These are phyloP conservation scores for Drosophila sechellia DNA, from an alignment of 1,140 invertebrate genomes.

Conservation along the genomic window DNA sequence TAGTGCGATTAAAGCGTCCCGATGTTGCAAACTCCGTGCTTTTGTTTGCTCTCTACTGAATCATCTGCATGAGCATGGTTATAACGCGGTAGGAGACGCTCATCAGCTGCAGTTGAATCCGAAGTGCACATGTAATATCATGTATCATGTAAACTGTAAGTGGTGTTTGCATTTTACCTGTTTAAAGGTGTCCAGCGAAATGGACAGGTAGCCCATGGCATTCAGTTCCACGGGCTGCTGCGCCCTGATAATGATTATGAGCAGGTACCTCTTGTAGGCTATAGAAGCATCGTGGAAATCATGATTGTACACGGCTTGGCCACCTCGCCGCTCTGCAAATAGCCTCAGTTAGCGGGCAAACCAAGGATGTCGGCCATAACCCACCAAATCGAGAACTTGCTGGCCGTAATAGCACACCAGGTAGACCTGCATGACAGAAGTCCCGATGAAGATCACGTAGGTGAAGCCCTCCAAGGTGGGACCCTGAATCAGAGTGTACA, in stretches of 20 bases:
- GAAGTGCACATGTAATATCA: no score
- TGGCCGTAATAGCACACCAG: slow-evolving; percentile 63
- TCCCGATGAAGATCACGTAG: slow-evolving; percentile 49
- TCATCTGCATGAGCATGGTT: slow-evolving; percentile 51
- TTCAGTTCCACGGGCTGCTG: slow-evolving; percentile 48
- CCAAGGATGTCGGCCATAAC: not conserved
- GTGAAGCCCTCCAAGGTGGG: slow-evolving; percentile 42
- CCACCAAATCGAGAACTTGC: slow-evolving; percentile 36
- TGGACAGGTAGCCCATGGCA: slow-evolving; percentile 52
- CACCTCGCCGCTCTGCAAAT: slow-evolving; percentile 33
- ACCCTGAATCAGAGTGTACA: slow-evolving; percentile 49
- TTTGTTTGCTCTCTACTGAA: slow-evolving; percentile 33
- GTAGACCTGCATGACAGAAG: slow-evolving; percentile 42
- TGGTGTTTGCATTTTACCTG: slow-evolving; percentile 32
- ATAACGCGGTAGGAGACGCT: slow-evolving; percentile 57
- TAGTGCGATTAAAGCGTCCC: slow-evolving; percentile 47
- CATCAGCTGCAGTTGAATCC: slow-evolving; percentile 43
- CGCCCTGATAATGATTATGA: slow-evolving; percentile 51
- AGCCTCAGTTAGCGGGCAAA: not conserved
- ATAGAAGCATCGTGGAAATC: slow-evolving; percentile 55
- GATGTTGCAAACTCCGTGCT: slow-evolving; percentile 5
- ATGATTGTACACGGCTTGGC: slow-evolving; percentile 46
- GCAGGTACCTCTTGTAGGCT: slow-evolving; percentile 53
- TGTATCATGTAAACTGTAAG: not conserved
- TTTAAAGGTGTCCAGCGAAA: slow-evolving; percentile 61